Conservation (phyloP, 2,888 invertebrate species). For the Ypsolopha scabrella region DNA sequence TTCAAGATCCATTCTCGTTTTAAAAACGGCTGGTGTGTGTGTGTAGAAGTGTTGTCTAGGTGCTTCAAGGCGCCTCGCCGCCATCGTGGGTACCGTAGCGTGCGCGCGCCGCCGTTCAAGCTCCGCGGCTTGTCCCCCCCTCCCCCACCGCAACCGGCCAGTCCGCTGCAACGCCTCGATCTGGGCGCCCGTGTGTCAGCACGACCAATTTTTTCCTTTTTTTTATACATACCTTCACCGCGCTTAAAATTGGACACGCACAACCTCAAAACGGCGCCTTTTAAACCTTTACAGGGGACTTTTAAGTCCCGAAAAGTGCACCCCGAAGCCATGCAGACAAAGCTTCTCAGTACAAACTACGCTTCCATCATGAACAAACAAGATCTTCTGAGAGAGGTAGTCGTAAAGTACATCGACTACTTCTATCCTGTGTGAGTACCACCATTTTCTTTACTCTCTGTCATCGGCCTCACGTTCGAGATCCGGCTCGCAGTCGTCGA, state of each 20-base stretch:
- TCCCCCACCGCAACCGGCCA: conserved; percentile 47
- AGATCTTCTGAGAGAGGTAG: conserved; percentile 76
- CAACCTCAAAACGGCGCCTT: conserved; percentile 33
- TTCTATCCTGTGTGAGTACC: conserved; percentile 78
- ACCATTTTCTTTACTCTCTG: background rate
- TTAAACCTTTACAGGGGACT: conserved; percentile 41
- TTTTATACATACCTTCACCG: no score
- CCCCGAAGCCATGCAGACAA: conserved; percentile 63
- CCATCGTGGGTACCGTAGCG: conserved; percentile 57
- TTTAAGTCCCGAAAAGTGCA: conserved; percentile 37
- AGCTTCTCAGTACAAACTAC: conserved; percentile 72
- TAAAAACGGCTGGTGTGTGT: background rate
- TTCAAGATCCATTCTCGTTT: background rate
- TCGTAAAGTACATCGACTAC: conserved; percentile 79
- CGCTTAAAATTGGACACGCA: conserved; percentile 5
- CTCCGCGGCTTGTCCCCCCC: conserved; percentile 39
- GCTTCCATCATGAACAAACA: conserved; percentile 75
- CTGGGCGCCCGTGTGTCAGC: conserved; percentile 50
- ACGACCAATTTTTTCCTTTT: conserved; percentile 9
- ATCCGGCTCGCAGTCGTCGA: conserved; percentile 5
- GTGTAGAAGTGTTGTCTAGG: conserved; percentile 18
- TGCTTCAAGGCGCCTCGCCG: conserved; percentile 60
- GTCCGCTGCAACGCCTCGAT: conserved; percentile 67
- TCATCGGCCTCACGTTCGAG: background rate
- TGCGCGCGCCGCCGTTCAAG: conserved; percentile 58